A percentile compares a stretch with the other conserved stretches of the same genome.
Conservation (phyloP, 2,113 vertebrate species). For the Ctenodactylus gundi region DNA sequence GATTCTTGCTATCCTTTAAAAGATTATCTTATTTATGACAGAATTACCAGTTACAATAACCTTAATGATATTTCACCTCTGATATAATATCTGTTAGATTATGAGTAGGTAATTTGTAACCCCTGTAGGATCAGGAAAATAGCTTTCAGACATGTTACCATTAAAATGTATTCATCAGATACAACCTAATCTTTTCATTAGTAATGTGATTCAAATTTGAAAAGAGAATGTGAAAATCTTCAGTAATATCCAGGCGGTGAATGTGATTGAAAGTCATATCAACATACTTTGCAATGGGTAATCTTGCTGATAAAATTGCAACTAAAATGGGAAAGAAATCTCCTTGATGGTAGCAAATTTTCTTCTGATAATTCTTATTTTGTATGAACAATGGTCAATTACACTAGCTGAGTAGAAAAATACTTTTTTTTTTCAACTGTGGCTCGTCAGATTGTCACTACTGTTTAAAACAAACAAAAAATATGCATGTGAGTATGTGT, state of each 20-base stretch:
- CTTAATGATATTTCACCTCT: constrained; percentile 61
- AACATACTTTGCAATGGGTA: constrained; percentile 6
- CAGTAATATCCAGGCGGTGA: constrained; percentile 27
- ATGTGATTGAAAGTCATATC: constrained; percentile 58
- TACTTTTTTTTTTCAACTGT: background rate
- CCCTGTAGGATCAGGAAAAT: constrained; percentile 53
- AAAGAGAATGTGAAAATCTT: constrained; percentile 59
- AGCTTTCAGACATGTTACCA: constrained; percentile 57
- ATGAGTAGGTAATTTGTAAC: constrained; percentile 64
- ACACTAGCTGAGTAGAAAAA: background rate
- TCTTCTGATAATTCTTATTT: constrained; percentile 58
- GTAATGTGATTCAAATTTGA: constrained; percentile 49
- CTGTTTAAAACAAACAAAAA: background rate
- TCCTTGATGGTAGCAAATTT: constrained; percentile 42
- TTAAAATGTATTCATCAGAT: constrained; percentile 58
- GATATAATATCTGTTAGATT: constrained; percentile 58
- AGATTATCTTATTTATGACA: constrained; percentile 61
- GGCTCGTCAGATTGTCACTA: background rate
- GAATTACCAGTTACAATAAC: constrained; percentile 55
- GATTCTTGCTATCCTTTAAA: constrained; percentile 56
- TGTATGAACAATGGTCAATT: constrained; percentile 41
- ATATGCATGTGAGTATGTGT: background rate
- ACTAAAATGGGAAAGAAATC: constrained; percentile 53
- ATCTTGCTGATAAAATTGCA: constrained; percentile 47
- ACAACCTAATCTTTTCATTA: constrained; percentile 71